A percentile compares a stretch with the other conserved stretches of the same genome.
Evolutionary conservation across 2,797 vertebrate species (phyloP).

Genomic region (Coendou prehensilis): DNA sequence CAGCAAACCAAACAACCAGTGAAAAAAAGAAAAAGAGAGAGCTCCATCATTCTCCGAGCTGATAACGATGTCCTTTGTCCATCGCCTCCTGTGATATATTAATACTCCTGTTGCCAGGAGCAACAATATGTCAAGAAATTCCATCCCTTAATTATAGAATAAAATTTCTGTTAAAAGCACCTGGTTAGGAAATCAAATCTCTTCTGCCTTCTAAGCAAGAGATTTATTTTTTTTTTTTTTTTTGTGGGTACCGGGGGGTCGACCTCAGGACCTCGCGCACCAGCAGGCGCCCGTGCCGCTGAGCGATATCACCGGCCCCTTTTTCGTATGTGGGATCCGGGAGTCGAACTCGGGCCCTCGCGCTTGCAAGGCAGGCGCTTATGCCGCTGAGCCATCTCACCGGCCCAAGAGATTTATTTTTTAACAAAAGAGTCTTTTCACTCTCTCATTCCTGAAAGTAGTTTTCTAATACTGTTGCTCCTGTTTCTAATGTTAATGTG

Average conservation of each 20-base stretch:
- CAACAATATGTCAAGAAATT: constrained; percentile 85
- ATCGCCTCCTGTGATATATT: constrained; percentile 65
- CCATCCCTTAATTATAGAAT: constrained; percentile 66
- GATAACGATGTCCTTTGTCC: constrained; percentile 80
- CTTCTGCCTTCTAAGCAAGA: constrained; percentile 71
- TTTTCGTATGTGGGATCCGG: no score
- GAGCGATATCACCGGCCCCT: no score
- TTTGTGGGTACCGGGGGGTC: no score
- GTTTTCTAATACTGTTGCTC: constrained; percentile 76
- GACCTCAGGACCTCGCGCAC: no score
- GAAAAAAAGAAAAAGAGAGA: constrained; percentile 74
- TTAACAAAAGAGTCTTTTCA: constrained; percentile 75
- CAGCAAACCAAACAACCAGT: constrained; percentile 68
- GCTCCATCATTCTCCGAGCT: constrained; percentile 70
- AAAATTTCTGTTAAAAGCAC: constrained; percentile 81
- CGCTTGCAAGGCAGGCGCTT: no score
- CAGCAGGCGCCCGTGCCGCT: no score
- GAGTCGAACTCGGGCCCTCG: no score
- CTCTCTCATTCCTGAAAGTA: constrained; percentile 57
- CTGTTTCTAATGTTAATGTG: constrained; percentile 56
- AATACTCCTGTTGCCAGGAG: constrained; percentile 86
- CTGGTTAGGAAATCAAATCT: constrained; percentile 74
- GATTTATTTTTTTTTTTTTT: constrained; percentile 50
- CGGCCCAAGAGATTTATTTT: not conserved
- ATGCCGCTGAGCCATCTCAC: no score